Conservation (phyloP, 2,888 invertebrate genomes). For the Acrobeloides nanus region DNA sequence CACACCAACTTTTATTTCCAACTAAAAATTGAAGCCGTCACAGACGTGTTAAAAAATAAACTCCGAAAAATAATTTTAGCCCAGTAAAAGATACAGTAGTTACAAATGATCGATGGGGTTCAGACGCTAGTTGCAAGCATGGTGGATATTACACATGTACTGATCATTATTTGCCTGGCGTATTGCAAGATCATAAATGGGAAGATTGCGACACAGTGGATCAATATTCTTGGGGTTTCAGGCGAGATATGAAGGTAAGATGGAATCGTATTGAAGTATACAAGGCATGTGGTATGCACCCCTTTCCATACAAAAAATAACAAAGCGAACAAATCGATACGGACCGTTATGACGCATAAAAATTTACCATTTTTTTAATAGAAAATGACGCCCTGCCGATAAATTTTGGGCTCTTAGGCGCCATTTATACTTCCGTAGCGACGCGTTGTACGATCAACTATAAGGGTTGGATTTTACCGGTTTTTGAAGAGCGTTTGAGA, state of each 20-base stretch:
- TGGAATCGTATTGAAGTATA: too few species aligned
- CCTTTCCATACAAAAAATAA: too few species aligned
- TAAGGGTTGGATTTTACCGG: constrained; percentile 56
- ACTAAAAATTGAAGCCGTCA: too few species aligned
- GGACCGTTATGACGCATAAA: too few species aligned
- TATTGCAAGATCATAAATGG: constrained; percentile 56
- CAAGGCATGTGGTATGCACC: too few species aligned
- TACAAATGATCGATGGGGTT: constrained; percentile 89
- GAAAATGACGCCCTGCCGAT: too few species aligned
- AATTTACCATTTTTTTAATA: too few species aligned
- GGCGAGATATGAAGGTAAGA: constrained; percentile 54
- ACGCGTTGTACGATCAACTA: too few species aligned
- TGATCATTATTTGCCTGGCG: constrained; percentile 67
- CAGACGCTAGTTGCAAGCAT: constrained; percentile 70
- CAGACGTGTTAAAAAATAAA: not conserved
- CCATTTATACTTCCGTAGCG: too few species aligned
- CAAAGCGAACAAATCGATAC: too few species aligned
- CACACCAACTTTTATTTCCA: too few species aligned
- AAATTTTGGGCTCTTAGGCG: too few species aligned
- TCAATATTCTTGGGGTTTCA: constrained; percentile 58
- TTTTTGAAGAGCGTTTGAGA: constrained; percentile 57
- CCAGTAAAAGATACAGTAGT: constrained; percentile 76
- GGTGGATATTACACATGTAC: constrained; percentile 79
- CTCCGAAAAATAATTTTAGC: constrained; percentile 34
- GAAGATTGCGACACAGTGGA: constrained; percentile 60